phyloP scores from a whole-genome alignment of 2,113 vertebrate genomes.

The Hassar affinis region DNA sequence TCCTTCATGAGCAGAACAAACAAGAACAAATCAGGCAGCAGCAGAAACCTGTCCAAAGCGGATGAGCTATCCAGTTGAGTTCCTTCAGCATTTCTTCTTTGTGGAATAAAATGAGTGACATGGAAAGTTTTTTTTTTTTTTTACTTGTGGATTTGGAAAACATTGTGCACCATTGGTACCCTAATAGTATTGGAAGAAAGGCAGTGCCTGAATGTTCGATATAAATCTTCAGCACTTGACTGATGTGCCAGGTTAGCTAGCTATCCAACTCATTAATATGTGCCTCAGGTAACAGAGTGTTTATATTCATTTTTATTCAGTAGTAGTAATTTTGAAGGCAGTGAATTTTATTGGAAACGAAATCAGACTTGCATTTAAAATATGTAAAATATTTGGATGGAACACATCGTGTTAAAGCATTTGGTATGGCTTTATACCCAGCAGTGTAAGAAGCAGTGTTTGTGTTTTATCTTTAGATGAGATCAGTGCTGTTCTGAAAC shows the following conservation, averaged over 20 bases:
- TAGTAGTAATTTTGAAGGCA: background rate
- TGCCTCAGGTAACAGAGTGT: background rate
- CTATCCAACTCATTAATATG: background rate
- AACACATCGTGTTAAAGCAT: background rate
- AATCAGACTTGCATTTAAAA: background rate
- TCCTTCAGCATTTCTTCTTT: slow-evolving; percentile 31
- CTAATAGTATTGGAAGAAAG: background rate
- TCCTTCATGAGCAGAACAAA: slow-evolving; percentile 95
- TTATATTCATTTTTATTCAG: background rate
- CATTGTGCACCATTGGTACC: background rate
- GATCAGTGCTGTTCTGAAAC: slow-evolving; percentile 94
- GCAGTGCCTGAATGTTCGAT: background rate
- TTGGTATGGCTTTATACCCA: background rate
- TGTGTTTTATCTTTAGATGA: slow-evolving; percentile 79
- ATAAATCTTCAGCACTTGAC: background rate
- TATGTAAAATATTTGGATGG: background rate
- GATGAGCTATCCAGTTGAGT: slow-evolving; percentile 97
- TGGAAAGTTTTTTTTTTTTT: background rate
- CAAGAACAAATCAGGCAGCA: slow-evolving; percentile 87
- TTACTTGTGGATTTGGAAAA: background rate
- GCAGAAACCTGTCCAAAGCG: slow-evolving; percentile 88
- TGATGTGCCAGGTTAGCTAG: background rate
- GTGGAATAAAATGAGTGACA: background rate
- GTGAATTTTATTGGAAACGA: background rate
- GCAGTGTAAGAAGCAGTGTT: background rate